phyloP scores from a whole-genome alignment of 2,888 invertebrate species.

The Cyrtodaria siliqua region DNA sequence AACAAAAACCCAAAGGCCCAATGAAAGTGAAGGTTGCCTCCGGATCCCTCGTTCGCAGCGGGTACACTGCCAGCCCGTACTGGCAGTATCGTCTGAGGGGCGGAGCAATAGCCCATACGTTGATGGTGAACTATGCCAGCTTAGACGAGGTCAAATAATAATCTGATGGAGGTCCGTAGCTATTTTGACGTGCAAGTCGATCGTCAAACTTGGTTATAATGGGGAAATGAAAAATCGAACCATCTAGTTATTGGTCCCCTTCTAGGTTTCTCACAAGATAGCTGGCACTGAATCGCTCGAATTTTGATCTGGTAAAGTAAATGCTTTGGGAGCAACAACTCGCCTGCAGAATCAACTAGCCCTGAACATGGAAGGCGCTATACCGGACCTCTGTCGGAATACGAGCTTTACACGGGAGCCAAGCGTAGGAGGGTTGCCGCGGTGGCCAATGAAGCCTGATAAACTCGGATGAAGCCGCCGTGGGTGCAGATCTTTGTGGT shows the following conservation, averaged over 20 bases:
- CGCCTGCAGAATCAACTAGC: slow-evolving; percentile 90
- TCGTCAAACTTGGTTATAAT: slow-evolving; percentile 92
- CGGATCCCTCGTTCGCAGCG: slow-evolving; percentile 77
- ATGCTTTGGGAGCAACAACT: slow-evolving; percentile 90
- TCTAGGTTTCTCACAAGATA: slow-evolving; percentile 92
- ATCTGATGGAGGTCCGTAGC: slow-evolving; percentile 91
- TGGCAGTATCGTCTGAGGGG: slow-evolving; percentile 65
- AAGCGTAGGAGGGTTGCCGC: slow-evolving; percentile 88
- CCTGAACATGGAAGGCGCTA: slow-evolving; percentile 90
- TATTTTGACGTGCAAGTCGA: slow-evolving; percentile 93
- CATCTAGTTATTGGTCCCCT: slow-evolving; percentile 92
- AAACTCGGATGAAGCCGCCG: no score
- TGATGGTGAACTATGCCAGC: slow-evolving; percentile 92
- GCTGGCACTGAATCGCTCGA: slow-evolving; percentile 87
- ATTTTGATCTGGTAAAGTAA: slow-evolving; percentile 91
- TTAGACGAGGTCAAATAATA: slow-evolving; percentile 90
- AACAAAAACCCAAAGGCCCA: slow-evolving; percentile 92
- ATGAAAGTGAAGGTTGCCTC: no score
- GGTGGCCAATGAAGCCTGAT: slow-evolving; percentile 89
- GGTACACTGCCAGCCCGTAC: slow-evolving; percentile 89
- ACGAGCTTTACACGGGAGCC: slow-evolving; percentile 79
- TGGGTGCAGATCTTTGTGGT: slow-evolving; percentile 90
- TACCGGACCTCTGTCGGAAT: slow-evolving; percentile 30
- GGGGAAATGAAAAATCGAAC: slow-evolving; percentile 90
- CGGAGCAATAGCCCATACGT: slow-evolving; percentile 89